A percentile compares a stretch with the other conserved stretches of the same genome.
These are phyloP conservation scores for Vulpes vulpes DNA, from an alignment of 2,113 vertebrate species.

Conservation along the genomic window DNA sequence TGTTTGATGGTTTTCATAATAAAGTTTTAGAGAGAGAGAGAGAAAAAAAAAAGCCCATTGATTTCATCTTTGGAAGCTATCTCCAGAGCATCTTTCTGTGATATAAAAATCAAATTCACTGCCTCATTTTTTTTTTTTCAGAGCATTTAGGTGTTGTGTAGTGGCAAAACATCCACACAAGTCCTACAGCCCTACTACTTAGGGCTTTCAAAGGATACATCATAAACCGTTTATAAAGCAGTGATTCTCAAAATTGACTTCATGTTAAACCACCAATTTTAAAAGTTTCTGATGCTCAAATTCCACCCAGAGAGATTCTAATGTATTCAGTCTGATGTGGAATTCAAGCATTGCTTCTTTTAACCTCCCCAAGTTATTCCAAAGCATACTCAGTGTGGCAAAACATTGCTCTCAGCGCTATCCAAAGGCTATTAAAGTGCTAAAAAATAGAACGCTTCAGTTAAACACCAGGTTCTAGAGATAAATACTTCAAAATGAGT, in stretches of 20 bases:
- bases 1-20: neutral
- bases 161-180: neutral
- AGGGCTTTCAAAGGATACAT: neutral
- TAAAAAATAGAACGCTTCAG: neutral
- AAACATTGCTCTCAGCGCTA: neutral
- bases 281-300: neutral
- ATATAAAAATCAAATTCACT: neutral
- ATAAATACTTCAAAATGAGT: neutral
- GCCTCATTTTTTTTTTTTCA: neutral
- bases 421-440: neutral
- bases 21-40: neutral
- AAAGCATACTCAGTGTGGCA: neutral
- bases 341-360: neutral
- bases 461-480: neutral
- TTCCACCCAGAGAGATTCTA: neutral
- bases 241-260: neutral
- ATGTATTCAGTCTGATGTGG: neutral
- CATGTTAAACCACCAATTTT: neutral
- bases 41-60: neutral
- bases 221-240: neutral
- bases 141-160: neutral
- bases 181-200: neutral
- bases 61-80: neutral
- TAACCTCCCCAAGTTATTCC: neutral
- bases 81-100: neutral